Evolutionary conservation across 2,797 vertebrate species (phyloP).

Genomic region (Avahi laniger): DNA sequence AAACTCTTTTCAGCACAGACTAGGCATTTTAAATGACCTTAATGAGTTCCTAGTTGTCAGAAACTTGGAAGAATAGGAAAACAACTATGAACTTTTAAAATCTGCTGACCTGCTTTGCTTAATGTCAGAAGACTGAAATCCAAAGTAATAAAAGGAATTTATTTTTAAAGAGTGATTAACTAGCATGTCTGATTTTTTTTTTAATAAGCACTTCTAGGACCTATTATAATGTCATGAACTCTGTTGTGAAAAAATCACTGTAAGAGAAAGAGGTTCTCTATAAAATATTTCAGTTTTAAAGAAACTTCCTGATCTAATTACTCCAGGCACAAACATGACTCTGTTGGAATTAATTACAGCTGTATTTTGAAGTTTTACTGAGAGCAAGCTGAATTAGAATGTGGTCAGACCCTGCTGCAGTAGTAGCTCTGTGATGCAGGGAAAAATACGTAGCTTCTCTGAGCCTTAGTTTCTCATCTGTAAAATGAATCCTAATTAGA

Average conservation of each 20-base stretch:
- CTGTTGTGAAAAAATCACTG: background rate
- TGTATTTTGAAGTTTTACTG: slow-evolving; percentile 31
- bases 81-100: background rate
- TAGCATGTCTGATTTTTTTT: background rate
- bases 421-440: background rate
- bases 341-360: slow-evolving; percentile 39
- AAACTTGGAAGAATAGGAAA: background rate
- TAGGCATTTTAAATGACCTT: background rate
- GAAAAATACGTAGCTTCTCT: background rate
- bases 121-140: slow-evolving; percentile 27
- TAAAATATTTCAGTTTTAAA: slow-evolving; percentile 39
- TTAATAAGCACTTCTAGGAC: background rate
- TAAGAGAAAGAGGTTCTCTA: background rate
- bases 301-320: slow-evolving; percentile 21
- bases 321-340: background rate
- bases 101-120: background rate
- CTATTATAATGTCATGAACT: slow-evolving; percentile 17
- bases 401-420: background rate
- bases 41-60: slow-evolving; percentile 6
- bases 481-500: background rate
- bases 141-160: slow-evolving; percentile 24
- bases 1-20: background rate
- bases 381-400: background rate
- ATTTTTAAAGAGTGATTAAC: slow-evolving; percentile 39
- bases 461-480: slow-evolving; percentile 29